Evolutionary conservation across 2,888 invertebrate species (phyloP).

Genomic region (Serrognathus titanus): DNA sequence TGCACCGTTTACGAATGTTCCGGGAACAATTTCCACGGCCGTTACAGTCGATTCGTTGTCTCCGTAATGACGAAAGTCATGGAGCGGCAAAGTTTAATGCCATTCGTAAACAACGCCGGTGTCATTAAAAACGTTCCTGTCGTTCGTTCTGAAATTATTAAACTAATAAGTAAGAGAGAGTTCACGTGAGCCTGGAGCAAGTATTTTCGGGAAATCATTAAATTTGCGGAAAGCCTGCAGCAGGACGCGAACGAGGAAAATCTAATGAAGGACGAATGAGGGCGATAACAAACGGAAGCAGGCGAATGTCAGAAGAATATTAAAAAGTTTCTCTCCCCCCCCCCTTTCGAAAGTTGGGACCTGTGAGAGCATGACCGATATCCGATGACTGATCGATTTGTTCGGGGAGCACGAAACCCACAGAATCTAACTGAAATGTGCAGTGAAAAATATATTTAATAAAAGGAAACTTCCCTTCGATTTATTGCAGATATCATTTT

Average conservation of each 20-base stretch:
- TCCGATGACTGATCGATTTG: neutral
- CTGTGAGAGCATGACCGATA: neutral
- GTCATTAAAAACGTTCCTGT: neutral
- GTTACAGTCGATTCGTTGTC: slow-evolving; percentile 29
- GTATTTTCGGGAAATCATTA: slow-evolving; percentile 8
- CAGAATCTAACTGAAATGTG: too few relatives aligned
- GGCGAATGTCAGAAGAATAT: slow-evolving; percentile 7
- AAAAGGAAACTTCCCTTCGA: too few relatives aligned
- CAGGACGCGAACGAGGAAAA: neutral
- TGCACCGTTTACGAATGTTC: slow-evolving; percentile 28
- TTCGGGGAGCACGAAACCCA: neutral
- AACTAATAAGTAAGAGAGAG: too few relatives aligned
- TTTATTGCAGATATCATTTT: too few relatives aligned
- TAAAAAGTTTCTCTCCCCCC: neutral
- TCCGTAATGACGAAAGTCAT: slow-evolving; percentile 29
- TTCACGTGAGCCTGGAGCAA: neutral
- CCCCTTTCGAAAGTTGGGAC: neutral
- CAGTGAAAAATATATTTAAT: too few relatives aligned
- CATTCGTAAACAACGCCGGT: slow-evolving; percentile 10
- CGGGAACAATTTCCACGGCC: slow-evolving; percentile 28
- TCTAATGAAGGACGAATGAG: slow-evolving; percentile 5
- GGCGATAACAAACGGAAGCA: neutral
- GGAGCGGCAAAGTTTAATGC: slow-evolving; percentile 34
- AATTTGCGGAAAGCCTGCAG: slow-evolving; percentile 5
- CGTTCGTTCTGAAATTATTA: neutral